Evolutionary conservation across 2,888 invertebrate species (phyloP).

Genomic region (Dryadula phaetusa): DNA sequence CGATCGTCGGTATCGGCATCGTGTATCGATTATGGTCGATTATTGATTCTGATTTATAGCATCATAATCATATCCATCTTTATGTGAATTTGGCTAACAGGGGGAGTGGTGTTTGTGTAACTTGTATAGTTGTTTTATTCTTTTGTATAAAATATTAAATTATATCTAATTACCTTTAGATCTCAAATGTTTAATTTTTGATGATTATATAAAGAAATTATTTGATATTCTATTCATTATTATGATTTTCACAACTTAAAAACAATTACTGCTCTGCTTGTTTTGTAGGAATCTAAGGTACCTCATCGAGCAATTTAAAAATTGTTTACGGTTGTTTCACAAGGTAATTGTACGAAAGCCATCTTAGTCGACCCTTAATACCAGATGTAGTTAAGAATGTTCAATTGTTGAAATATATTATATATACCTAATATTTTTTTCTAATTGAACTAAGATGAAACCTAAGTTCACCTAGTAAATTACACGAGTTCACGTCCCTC

Average conservation of each 20-base stretch:
- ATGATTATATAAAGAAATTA: not conserved
- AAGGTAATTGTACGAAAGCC: conserved; percentile 13
- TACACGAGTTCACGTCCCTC: conserved; percentile 61
- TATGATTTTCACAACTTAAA: not conserved
- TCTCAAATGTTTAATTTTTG: not conserved
- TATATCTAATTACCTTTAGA: too few relatives aligned
- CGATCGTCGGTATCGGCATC: conserved; percentile 58
- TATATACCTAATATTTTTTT: too few relatives aligned
- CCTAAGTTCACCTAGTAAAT: conserved; percentile 56
- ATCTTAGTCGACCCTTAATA: not conserved
- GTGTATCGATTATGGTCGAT: conserved; percentile 68
- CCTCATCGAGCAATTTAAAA: not conserved
- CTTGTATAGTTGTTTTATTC: not conserved
- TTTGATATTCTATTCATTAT: not conserved
- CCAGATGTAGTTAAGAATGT: not conserved
- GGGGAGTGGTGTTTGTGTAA: conserved; percentile 10
- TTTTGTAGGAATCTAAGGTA: not conserved
- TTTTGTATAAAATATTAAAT: not conserved
- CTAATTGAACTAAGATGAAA: conserved; percentile 29
- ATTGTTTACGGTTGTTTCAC: conserved; percentile 7
- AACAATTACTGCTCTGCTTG: not conserved
- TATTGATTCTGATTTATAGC: conserved; percentile 69
- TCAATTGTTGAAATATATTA: too few relatives aligned
- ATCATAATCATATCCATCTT: conserved; percentile 52
- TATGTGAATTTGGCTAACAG: conserved; percentile 43